A percentile compares a stretch with the other conserved stretches of the same genome.
Evolutionary conservation across 2,888 invertebrate species (phyloP).

Genomic region (Dugesia japonica): DNA sequence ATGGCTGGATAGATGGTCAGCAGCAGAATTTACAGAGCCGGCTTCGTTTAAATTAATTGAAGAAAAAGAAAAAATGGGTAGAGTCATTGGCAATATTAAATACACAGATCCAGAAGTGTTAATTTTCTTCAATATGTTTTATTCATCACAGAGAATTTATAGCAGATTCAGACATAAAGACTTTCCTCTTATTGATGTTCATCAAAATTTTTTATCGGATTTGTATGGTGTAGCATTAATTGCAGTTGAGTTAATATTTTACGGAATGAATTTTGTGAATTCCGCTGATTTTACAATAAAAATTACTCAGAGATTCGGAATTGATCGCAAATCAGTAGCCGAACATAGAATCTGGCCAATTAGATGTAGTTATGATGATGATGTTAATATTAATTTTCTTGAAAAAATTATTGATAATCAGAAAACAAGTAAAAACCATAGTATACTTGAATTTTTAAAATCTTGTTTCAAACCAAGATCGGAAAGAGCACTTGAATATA

Average conservation of each 20-base stretch:
- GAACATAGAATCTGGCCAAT: not conserved
- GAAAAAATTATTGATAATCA: not conserved
- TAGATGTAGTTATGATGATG: not conserved
- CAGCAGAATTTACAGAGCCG: not conserved
- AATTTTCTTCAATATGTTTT: not conserved
- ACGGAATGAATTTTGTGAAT: not conserved
- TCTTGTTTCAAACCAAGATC: not conserved
- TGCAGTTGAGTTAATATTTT: not conserved
- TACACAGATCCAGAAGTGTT: not conserved
- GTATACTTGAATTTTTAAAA: not conserved
- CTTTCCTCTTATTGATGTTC: not conserved
- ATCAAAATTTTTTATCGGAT: not conserved
- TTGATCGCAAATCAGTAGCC: not conserved
- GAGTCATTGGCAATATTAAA: not conserved
- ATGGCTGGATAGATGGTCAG: not conserved
- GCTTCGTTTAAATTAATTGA: not conserved
- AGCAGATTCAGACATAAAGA: not conserved
- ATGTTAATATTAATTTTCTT: not conserved
- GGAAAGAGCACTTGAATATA: not conserved
- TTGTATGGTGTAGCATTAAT: not conserved
- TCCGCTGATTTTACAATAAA: not conserved
- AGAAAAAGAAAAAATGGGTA: not conserved
- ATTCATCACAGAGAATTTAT: not conserved
- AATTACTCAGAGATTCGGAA: not conserved
- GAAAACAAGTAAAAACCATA: not conserved